Conservation (phyloP, 2,888 invertebrate species). For the Ennomos fuscantarius region DNA sequence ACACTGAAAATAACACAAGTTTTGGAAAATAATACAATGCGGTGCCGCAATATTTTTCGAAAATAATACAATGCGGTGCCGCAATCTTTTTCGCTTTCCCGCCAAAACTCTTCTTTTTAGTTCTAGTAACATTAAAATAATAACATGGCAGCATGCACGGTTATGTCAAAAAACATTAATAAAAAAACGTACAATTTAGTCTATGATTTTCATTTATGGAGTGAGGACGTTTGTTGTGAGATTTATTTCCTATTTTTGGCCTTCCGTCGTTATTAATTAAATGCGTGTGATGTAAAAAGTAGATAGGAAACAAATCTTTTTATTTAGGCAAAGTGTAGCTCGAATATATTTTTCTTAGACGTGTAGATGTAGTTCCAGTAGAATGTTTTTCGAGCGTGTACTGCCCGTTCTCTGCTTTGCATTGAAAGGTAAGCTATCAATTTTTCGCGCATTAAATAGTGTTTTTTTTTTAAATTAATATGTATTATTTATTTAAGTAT, state of each 20-base stretch:
- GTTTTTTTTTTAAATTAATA: no score
- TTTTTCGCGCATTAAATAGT: no score
- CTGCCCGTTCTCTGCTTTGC: constrained; percentile 77
- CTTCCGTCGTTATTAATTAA: constrained; percentile 69
- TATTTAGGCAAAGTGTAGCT: constrained; percentile 59
- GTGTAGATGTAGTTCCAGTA: constrained; percentile 76
- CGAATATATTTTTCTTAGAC: constrained; percentile 61
- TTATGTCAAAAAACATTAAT: constrained; percentile 4
- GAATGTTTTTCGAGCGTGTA: constrained; percentile 78
- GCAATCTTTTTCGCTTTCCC: no score
- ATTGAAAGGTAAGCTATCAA: constrained; percentile 69
- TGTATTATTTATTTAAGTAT: no score
- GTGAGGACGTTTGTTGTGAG: constrained; percentile 76
- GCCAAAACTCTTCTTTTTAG: neutral
- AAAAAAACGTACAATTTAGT: constrained; percentile 54
- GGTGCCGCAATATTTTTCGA: no score
- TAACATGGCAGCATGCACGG: constrained; percentile 19
- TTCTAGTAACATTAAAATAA: constrained; percentile 19
- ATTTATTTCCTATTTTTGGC: constrained; percentile 76
- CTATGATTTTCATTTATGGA: constrained; percentile 76
- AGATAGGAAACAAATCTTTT: constrained; percentile 70
- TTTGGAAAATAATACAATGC: no score
- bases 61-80: no score
- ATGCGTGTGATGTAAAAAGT: constrained; percentile 74
- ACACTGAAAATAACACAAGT: no score